phyloP scores from a whole-genome alignment of 2,797 vertebrate species.

The Peromyscus attwateri region DNA sequence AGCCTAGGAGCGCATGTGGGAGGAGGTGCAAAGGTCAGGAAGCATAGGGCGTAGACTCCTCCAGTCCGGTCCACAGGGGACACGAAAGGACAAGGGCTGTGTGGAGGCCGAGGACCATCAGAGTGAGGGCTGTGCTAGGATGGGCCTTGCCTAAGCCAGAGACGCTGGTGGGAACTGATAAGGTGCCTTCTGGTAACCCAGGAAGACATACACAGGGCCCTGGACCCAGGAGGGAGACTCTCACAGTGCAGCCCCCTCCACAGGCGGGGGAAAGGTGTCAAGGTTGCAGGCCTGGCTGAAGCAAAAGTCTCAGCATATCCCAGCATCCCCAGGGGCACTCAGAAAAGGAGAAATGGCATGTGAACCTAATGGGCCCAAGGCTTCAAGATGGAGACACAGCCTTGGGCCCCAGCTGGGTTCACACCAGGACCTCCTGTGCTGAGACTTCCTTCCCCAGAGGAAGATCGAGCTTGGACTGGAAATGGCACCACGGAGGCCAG shows the following conservation, averaged over 20 bases:
- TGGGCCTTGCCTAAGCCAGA: accelerated
- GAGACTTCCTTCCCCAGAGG: neutral
- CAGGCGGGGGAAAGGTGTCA: neutral
- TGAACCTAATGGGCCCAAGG: neutral
- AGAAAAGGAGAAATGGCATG: neutral
- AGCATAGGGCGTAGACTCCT: accelerated
- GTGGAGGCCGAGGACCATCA: neutral
- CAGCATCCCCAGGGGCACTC: accelerated
- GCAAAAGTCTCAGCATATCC: neutral
- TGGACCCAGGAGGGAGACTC: accelerated
- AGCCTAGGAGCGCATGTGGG: accelerated
- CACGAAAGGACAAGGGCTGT: accelerated
- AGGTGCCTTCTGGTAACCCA: accelerated
- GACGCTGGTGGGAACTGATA: neutral
- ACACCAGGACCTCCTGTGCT: accelerated
- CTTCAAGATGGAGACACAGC: neutral
- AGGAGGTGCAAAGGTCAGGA: neutral
- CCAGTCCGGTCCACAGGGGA: neutral
- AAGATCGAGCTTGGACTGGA: neutral
- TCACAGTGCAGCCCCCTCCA: neutral
- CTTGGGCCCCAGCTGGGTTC: accelerated
- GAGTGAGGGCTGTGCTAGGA: neutral
- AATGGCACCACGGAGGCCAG: too few relatives aligned
- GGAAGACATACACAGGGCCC: neutral
- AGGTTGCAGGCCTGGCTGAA: accelerated